Conservation (phyloP, 2,113 vertebrate genomes). For the Macrotus californicus region DNA sequence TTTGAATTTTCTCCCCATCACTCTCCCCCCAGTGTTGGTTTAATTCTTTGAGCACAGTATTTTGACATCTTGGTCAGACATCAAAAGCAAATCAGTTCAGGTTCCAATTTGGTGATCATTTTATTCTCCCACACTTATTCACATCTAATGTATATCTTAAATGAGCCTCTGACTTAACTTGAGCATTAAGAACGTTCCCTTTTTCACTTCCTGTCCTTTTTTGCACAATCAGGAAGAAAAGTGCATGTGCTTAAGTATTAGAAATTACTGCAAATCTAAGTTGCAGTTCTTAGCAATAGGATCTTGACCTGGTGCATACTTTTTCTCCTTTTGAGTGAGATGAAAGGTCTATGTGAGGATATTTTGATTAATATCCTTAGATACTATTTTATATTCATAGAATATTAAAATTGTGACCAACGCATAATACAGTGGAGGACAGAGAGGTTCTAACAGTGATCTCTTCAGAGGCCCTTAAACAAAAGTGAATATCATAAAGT, state of each 20-base stretch:
- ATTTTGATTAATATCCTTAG: neutral
- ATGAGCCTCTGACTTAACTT: constrained; percentile 36
- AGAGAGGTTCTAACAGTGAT: neutral
- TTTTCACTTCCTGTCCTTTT: constrained; percentile 60
- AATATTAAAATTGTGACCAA: constrained; percentile 24
- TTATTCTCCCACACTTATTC: constrained; percentile 15
- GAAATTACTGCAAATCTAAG: constrained; percentile 44
- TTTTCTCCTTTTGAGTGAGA: constrained; percentile 16
- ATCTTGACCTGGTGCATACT: neutral
- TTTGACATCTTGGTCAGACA: constrained; percentile 2
- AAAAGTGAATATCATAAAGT: constrained; percentile 14
- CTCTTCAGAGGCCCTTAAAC: neutral
- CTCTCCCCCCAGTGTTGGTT: no score
- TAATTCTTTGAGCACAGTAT: constrained; percentile 21
- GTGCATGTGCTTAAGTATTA: constrained; percentile 32
- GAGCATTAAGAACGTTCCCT: constrained; percentile 44
- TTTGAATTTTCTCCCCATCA: no score
- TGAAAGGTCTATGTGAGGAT: constrained; percentile 12
- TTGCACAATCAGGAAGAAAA: constrained; percentile 55
- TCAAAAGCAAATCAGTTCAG: neutral
- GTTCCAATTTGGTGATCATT: constrained; percentile 51
- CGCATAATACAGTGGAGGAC: neutral
- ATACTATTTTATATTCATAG: neutral
- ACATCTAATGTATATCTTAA: neutral
- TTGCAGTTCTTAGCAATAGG: constrained; percentile 50